Base-by-base conservation (phyloP, 2,888 invertebrate genomes). In the Lamproptera curius region DNA sequence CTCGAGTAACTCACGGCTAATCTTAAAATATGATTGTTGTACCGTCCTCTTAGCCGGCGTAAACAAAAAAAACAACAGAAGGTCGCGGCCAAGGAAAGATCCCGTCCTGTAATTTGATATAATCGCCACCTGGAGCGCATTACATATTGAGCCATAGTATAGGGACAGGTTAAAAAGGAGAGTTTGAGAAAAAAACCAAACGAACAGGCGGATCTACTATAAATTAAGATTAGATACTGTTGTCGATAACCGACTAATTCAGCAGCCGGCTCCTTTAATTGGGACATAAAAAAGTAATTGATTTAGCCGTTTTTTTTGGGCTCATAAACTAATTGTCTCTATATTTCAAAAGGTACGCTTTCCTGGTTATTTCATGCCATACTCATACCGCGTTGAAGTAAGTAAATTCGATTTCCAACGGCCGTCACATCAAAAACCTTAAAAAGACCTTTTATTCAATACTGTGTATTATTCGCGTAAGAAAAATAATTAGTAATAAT, bases 101-200 rank as follows among this genome's bases (percentile, higher is more conserved):
- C 47, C 40, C 47, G 48, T 53, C 53, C 58, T 54, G 74, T 76
- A 76, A 78, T 78, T 72, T 67, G 68, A 80, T 73, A 77, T 65
- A 70, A 67, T 64, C 67, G 61, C 73, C 81, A 76, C 71, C 77
- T 72, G 74, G 64, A 61, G 63, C 58, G 56, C 54, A 61, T 57
- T 62, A 63, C 68, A 69, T 61, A 67, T 69, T 71, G 33, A 42
- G 28, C 42, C 38, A 38, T 54, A 46, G 65, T 71, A 70, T 73
- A 72, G 71, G 48, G 58, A 28, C 28, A n/a, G n/a, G n/a, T n/a
- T n/a, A n/a, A n/a, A n/a, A n/a, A n/a, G n/a, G n/a, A n/a, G n/a
- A n/a, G n/a, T n/a, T n/a, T n/a, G 20, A 31, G 31, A n/a, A 31
- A 31, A 67, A 76, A 76, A n/a, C n/a, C n/a, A 79, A 82, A 70